These are phyloP conservation scores for Athalia rosae DNA, from an alignment of 2,888 invertebrate genomes.

Conservation along the genomic window DNA sequence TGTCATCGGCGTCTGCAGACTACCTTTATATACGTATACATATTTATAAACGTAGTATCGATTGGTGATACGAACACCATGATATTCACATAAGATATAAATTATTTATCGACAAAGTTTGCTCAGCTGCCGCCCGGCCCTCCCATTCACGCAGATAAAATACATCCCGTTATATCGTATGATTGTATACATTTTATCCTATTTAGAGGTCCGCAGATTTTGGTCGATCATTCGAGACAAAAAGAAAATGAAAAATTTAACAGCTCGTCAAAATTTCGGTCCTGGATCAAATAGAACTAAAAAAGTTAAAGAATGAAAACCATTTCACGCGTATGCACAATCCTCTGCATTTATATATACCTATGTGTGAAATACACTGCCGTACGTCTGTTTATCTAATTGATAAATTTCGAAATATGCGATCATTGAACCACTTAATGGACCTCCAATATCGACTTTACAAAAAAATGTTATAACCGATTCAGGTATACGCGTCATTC, in stretches of 20 bases:
- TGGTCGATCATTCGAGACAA: too few relatives aligned
- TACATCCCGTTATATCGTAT: conserved; percentile 14
- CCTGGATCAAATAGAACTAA: too few relatives aligned
- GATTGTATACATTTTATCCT: conserved; percentile 24
- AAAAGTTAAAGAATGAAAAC: too few relatives aligned
- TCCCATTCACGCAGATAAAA: not conserved
- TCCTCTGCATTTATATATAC: not conserved
- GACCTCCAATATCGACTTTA: not conserved
- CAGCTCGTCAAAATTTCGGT: not conserved
- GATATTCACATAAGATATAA: not conserved
- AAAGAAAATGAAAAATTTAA: too few relatives aligned
- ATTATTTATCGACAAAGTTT: conserved; percentile 23
- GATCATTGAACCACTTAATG: not conserved
- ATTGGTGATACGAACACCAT: conserved; percentile 17
- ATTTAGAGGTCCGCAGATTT: too few relatives aligned
- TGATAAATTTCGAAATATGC: too few relatives aligned
- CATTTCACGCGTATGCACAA: not conserved
- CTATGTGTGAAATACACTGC: too few relatives aligned
- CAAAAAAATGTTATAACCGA: not conserved
- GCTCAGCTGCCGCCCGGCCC: conserved; percentile 4
- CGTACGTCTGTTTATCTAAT: too few relatives aligned
- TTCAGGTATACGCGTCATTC: not conserved
- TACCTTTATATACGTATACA: not conserved
- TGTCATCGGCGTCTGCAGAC: not conserved
- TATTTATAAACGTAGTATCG: conserved; percentile 23